Conservation (phyloP, 2,888 invertebrate genomes). For the Eupeodes latifasciatus region DNA sequence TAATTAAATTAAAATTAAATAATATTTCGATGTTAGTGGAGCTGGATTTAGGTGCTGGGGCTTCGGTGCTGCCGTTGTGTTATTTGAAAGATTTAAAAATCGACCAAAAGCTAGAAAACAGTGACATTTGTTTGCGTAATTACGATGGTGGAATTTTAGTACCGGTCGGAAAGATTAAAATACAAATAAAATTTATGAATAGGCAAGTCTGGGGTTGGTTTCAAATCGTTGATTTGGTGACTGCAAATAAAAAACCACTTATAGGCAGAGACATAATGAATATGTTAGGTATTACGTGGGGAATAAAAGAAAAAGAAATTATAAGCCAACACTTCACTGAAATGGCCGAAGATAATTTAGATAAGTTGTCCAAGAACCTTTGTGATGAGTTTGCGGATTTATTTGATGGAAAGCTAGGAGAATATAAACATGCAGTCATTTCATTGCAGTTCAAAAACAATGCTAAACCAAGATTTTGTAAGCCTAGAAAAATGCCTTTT, state of each 20-base stretch:
- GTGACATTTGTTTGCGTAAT: not conserved
- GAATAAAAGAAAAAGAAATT: not conserved
- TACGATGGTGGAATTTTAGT: not conserved
- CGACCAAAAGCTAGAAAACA: not conserved
- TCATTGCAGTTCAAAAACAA: constrained; percentile 14
- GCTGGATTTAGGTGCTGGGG: too few species aligned
- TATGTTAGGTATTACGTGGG: constrained; percentile 20
- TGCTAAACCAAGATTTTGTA: constrained; percentile 31
- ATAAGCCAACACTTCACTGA: not conserved
- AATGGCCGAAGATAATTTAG: constrained; percentile 15
- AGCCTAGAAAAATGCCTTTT: constrained; percentile 15
- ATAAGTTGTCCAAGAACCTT: not conserved
- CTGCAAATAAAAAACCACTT: not conserved
- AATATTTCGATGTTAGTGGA: too few species aligned
- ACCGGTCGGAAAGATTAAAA: not conserved
- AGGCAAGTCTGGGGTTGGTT: constrained; percentile 17
- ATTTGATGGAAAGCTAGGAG: not conserved
- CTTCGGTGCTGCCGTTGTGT: too few species aligned
- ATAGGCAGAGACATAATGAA: constrained; percentile 16
- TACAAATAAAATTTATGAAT: not conserved
- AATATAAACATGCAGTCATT: constrained; percentile 5
- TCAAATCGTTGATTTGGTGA: constrained; percentile 16
- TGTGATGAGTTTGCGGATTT: constrained; percentile 28
- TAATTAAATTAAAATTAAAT: too few species aligned
- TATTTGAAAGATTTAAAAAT: too few species aligned